A percentile compares a stretch with the other conserved stretches of the same genome.
Evolutionary conservation across 2,797 vertebrate genomes (phyloP).

Genomic region (Esox masquinongy): DNA sequence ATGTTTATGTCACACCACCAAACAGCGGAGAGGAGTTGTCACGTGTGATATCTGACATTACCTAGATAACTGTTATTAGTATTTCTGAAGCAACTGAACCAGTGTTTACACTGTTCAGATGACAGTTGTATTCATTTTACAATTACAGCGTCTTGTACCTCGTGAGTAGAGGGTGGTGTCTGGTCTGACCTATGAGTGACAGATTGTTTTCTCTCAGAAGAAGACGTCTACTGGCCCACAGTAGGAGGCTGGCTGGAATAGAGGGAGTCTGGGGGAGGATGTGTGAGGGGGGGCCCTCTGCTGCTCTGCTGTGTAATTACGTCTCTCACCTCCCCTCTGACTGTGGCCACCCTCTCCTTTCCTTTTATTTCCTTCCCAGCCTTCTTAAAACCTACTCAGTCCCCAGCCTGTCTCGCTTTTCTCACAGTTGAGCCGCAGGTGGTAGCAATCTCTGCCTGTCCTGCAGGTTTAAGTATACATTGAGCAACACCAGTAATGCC

Average conservation of each 20-base stretch:
- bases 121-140: slow-evolving; percentile 2
- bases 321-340: slow-evolving; percentile 44
- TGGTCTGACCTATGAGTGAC: slow-evolving; percentile 68
- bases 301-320: slow-evolving; percentile 71
- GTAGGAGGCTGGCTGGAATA: slow-evolving; percentile 12
- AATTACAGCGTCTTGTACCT: neutral
- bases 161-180: neutral
- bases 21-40: neutral
- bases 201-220: slow-evolving; percentile 70
- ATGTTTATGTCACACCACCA: neutral
- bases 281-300: slow-evolving; percentile 53
- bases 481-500: slow-evolving; percentile 39
- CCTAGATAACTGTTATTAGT: neutral
- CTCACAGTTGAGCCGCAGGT: slow-evolving; percentile 67
- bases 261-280: slow-evolving; percentile 18
- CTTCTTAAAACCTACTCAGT: slow-evolving; percentile 9
- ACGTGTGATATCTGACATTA: neutral
- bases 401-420: neutral
- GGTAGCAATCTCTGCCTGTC: slow-evolving; percentile 62
- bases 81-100: neutral
- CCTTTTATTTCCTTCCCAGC: slow-evolving; percentile 59
- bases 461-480: slow-evolving; percentile 48
- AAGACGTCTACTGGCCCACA: slow-evolving; percentile 55
- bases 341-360: slow-evolving; percentile 37
- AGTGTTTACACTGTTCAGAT: neutral